A percentile compares a stretch with the other conserved stretches of the same genome.
phyloP scores from a whole-genome alignment of 2,113 vertebrate species.

The Tachysurus vachellii region DNA sequence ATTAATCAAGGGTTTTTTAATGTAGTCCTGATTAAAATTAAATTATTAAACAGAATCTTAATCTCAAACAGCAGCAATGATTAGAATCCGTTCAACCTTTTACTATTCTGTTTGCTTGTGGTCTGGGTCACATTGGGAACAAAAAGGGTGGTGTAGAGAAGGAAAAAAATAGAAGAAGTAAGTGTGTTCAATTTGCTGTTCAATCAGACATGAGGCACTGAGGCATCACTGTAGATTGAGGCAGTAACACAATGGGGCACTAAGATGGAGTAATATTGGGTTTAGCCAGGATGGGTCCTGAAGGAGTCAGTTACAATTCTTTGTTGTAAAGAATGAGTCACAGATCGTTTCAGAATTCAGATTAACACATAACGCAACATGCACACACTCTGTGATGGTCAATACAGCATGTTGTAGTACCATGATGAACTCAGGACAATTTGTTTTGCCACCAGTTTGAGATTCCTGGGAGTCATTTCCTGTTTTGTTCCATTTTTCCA shows the following conservation, averaged over 20 bases:
- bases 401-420: neutral
- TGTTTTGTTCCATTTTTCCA: neutral
- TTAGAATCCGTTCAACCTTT: constrained; percentile 23
- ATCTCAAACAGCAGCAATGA: constrained; percentile 10
- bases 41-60: constrained; percentile 25
- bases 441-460: neutral
- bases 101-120: neutral
- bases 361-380: neutral
- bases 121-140: neutral
- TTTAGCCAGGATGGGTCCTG: neutral
- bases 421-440: neutral
- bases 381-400: neutral
- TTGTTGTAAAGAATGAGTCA: neutral
- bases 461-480: neutral
- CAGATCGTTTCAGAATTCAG: neutral
- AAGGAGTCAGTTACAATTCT: neutral
- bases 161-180: neutral
- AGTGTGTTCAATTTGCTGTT: neutral
- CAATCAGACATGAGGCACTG: neutral
- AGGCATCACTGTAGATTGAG: neutral
- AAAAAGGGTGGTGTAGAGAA: neutral
- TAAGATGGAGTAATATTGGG: neutral
- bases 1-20: constrained; percentile 21
- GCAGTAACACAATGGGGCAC: neutral
- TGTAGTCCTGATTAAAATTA: constrained; percentile 30